Conservation (phyloP, 1,140 invertebrate species). For the Drosophila pseudoananassae region DNA sequence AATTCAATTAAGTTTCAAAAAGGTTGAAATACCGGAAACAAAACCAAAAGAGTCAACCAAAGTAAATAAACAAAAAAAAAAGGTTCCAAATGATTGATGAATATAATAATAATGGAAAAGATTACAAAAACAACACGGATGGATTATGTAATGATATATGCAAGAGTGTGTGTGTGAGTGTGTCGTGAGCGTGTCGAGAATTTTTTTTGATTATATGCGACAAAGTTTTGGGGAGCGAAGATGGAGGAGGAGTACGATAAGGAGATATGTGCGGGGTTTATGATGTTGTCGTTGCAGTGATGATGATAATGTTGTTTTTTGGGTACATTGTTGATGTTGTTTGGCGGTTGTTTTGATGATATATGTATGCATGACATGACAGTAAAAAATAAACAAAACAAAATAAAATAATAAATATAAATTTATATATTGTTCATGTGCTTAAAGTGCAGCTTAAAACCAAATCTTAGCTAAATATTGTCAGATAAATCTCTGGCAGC, state of each 20-base stretch:
- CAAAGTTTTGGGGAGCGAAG: constrained; percentile 27
- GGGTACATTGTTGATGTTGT: constrained; percentile 54
- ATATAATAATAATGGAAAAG: constrained; percentile 55
- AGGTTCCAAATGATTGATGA: constrained; percentile 76
- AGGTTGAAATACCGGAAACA: constrained; percentile 72
- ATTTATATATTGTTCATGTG: constrained; percentile 27
- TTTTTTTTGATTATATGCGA: constrained; percentile 61
- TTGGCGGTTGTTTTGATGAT: constrained; percentile 42
- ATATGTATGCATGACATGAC: constrained; percentile 43
- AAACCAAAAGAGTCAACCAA: constrained; percentile 60
- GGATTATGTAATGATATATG: constrained; percentile 68
- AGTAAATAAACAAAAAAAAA: constrained; percentile 43
- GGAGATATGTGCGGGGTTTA: constrained; percentile 40
- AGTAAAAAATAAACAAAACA: constrained; percentile 53
- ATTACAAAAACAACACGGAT: constrained; percentile 56
- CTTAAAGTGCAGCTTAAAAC: constrained; percentile 48
- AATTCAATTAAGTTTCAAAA: constrained; percentile 74
- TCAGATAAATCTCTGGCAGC: constrained; percentile 13
- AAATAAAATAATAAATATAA: constrained; percentile 49
- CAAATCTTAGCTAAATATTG: constrained; percentile 19
- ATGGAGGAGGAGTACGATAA: constrained; percentile 24
- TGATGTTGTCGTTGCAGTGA: constrained; percentile 57
- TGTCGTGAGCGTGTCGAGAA: constrained; percentile 64
- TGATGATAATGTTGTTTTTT: constrained; percentile 19
- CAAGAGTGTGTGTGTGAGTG: constrained; percentile 30